Evolutionary conservation across 1,140 invertebrate species (phyloP), one percentile per base, ranked within the genome.

Genomic region (Euborellia annulipes): DNA sequence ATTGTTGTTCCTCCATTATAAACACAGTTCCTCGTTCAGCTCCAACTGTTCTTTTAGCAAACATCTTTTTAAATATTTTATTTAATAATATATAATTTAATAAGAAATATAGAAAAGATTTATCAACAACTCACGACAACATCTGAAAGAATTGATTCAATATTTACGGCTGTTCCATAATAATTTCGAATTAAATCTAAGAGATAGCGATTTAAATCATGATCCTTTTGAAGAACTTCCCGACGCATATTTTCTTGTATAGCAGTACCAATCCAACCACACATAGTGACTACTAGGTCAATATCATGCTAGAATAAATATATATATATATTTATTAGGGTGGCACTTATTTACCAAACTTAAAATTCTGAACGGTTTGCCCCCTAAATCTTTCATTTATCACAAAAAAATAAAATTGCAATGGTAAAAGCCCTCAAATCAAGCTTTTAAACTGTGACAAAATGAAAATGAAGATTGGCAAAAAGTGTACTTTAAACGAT

Each of bases 221-320:
- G 58, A 3, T 69, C 63, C 40, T 66, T 61, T 50, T 68, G 65
- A 14, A 71, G 51, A 7, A 62, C 62, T 36, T 68, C 49, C 2
- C 69, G 50, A 11, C 61, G 61, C 46, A 64, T 59, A 3, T 70
- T 69, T 51, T 71, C 67, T 43, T 73, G 67, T 2, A 69, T 68
- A 3, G 71, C 68, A 0, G 68, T 64, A 8, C 70, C 71, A 16
- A 71, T 65, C 70, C 70, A 73, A 42, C 67, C 70, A 0, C 64
- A 59, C 2, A 71, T 51, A 2, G 64, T 56, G 9, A 64, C 62
- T 54, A 66, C 55, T 13, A 59, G 55, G 49, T 57, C 60, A n/a
- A 63, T 41, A 48, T 62, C 58, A 22, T 18, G 19, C 44, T 46
- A 38, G 6, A 21, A 27, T 14, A 9, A 40, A 40, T 8, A 17